Evolutionary conservation across 2,797 vertebrate species (phyloP), one percentile per base, ranked within the genome.

Genomic region (Epinephelus awoara): DNA sequence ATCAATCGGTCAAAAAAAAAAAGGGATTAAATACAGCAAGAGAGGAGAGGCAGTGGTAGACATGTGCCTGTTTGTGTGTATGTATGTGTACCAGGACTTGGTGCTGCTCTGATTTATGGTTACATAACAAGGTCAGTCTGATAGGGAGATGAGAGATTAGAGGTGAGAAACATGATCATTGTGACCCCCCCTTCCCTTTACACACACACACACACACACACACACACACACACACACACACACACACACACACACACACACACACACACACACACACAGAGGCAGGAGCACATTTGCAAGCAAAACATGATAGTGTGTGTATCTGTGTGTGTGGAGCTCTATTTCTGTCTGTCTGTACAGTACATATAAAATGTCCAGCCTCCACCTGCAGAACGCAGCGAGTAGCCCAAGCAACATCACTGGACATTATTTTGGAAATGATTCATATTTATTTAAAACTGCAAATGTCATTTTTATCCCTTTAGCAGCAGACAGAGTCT

Each of bases 71-170:
- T 47, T 9, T 29, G 21, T 47, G 57, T 70, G 49, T 70, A 7
- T 50, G 29, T 29, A 58, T 72, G 69, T 64, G 67, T 38, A 19
- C 54, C 11, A 23, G 50, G 27, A 10, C 29, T 21, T 5, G 12
- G 25, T 56, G 49, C 63, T 76, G 79, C 82, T 61, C 63, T 71
- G 75, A 80, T 82, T 76, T 62, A 82, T 64, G 50, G 63, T 86
- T 85, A 81, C 75, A 78, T 72, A 88, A 87, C 29, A 70, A 75
- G 76, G 79, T 71, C 72, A 76, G 82, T 79, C 40, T 80, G 81
- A 77, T 65, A 78, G 51, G 59, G 78, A 77, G 58, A 82, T 59
- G 67, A 80, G 34, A 61, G 62, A 83, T 85, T 74, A 82, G 81
- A 88, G 75, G 79, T 81, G 81, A 82, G 82, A 80, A 75, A 82